Evolutionary conservation across 2,113 vertebrate genomes (phyloP), one percentile per base, ranked within the genome.

Genomic region (Paralichthys olivaceus): DNA sequence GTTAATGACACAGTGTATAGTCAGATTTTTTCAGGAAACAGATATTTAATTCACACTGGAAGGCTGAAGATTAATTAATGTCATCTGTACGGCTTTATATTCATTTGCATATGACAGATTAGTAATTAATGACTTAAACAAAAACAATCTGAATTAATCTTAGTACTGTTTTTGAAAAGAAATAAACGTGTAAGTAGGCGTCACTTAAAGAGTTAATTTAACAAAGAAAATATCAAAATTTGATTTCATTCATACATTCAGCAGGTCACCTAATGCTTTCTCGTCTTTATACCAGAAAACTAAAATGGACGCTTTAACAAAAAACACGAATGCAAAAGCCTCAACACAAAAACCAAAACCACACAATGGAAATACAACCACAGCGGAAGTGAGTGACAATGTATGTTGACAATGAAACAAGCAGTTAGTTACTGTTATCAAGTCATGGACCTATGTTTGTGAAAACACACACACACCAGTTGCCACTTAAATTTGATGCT

Each of bases 251-350:
- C 63, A 43, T 78, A 89, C 77, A 87, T 90, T 84, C 86, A 92
- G 54, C 66, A 82, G 77, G 87, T 93, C 81, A 75, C 61, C 77
- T 87, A 83, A 90, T 87, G 81, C 71, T 69, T 66, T 49, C 19
- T 14, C 47, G 69, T 51, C 40, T 72, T 49, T 23, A 29, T 56
- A 73, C 5, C 65, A 69, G n/a, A 57, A 69, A 65, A 56, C 4
- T 9, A 9, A 49, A 15, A 34, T 34, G 32, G 32, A 8, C 32
- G 32, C 32, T 34, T 34, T 34, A 2, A 17, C 19, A 49, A 49
- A 49, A 17, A 5, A 49, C 7, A 7, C 45, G 2, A n/a, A n/a
- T 45, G 14, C 43, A 4, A 45, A 45, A 17, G 43, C 43, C 13
- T 45, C 43, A 19, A 49, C 45, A 49, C 15, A 49, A 19, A 9